Evolutionary conservation across 2,113 vertebrate species (phyloP), one percentile per base, ranked within the genome.

Genomic region (Sarotherodon lohbergeri): DNA sequence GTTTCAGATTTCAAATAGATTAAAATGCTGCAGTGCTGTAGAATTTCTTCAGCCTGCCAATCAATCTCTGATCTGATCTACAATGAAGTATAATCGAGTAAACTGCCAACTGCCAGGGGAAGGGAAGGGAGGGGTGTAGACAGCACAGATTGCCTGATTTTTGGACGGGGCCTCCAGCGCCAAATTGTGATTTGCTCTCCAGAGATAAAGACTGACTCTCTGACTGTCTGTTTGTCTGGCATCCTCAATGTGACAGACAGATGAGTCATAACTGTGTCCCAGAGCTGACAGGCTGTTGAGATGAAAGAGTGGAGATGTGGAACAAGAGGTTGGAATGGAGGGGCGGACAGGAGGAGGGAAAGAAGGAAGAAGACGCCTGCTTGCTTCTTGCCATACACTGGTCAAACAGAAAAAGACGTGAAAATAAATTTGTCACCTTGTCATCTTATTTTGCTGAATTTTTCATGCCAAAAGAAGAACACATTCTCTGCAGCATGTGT

Each of bases 191-290:
- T 84, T 96, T 85, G 91, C 73, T 92, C 86, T 82, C 80, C 17
- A 54, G 85, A 88, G 89, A 93, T 81, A 88, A 85, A 90, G 92
- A 88, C 76, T 81, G 90, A 92, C 90, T 91, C 88, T 86, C 84
- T 89, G 93, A 85, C 93, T 93, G 87, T 91, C 93, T 92, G 88
- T 92, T 88, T 93, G 91, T 93, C 93, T 95, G 93, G 91, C 90
- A 63, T 91, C 90, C 83, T 84, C 48, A 52, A 92, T 82, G 93
- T 93, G 93, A 93, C 88, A 96, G 95, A 96, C 95, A 93, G 92
- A 94, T 96, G 94, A 96, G 93, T 96, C 94, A 96, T 88, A 63
- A 71, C 90, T 88, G 88, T 89, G 89, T 93, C 88, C 89, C 88
- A 55, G 89, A 80, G 90, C 92, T 48, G 88, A 92, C 93, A 94